Percentiles rank a stretch among this genome's conserved stretches.
phyloP scores from a whole-genome alignment of 2,797 vertebrate species.

The Tragelaphus oryx region DNA sequence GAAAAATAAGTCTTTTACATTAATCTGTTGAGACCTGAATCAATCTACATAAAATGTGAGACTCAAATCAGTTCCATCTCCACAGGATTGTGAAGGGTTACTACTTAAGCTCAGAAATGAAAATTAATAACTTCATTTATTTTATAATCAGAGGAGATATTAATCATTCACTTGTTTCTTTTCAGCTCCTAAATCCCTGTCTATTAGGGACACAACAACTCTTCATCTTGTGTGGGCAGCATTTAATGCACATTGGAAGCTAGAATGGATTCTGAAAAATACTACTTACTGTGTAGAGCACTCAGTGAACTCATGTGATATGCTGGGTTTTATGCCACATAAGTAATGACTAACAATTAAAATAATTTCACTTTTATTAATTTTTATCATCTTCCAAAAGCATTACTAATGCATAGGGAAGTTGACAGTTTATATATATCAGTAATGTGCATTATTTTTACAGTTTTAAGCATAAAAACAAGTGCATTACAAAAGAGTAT shows the following conservation, averaged over 20 bases:
- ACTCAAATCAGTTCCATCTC: neutral
- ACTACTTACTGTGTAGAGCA: neutral
- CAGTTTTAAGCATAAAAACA: neutral
- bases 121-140: neutral
- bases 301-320: neutral
- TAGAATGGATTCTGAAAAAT: neutral
- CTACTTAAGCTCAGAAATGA: neutral
- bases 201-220: neutral
- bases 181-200: neutral
- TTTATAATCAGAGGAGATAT: neutral
- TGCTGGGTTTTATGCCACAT: neutral
- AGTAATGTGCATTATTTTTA: neutral
- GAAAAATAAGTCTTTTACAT: neutral
- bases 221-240: neutral
- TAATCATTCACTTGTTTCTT: neutral
- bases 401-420: neutral
- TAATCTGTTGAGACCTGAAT: neutral
- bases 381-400: neutral
- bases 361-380: conserved; percentile 3
- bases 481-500: neutral
- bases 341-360: neutral
- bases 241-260: neutral
- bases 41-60: neutral
- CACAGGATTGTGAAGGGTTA: neutral
- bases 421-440: neutral